Conservation (phyloP, 2,888 invertebrate species). For the Gymnocheta viridis region DNA sequence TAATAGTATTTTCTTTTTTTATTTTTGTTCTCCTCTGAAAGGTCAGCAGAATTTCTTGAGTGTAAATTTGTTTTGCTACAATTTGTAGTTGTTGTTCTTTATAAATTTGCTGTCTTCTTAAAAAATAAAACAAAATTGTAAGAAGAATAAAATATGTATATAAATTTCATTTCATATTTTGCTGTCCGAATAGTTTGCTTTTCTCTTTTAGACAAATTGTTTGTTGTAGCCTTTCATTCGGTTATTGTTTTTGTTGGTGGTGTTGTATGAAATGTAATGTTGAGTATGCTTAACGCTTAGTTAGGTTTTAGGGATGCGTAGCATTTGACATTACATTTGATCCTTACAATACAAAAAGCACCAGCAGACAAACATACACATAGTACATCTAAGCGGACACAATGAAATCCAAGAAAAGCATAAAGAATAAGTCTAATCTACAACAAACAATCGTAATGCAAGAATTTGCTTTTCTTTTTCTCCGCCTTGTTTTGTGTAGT, state of each 20-base stretch:
- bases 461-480: constrained; percentile 40
- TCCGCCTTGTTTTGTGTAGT: not conserved
- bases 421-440: constrained; percentile 28
- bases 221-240: constrained; percentile 20
- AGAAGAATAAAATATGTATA: constrained; percentile 21
- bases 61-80: too few species aligned
- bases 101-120: not conserved
- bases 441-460: constrained; percentile 38
- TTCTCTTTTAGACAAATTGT: constrained; percentile 25
- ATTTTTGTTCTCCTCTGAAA: constrained; percentile 17
- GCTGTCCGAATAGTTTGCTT: constrained; percentile 20
- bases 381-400: not conserved
- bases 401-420: not conserved
- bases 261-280: constrained; percentile 61
- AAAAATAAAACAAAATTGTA: not conserved
- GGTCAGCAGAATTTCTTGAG: constrained; percentile 53
- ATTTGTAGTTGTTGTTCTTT: not conserved
- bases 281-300: constrained; percentile 70
- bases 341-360: constrained; percentile 3
- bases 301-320: constrained; percentile 69
- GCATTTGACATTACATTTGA: constrained; percentile 67
- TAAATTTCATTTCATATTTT: constrained; percentile 42
- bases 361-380: not conserved
- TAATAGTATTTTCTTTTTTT: constrained; percentile 3
- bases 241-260: not conserved